These are phyloP conservation scores for Drosophila micromelanica DNA, from an alignment of 1,140 invertebrate genomes.

Conservation along the genomic window DNA sequence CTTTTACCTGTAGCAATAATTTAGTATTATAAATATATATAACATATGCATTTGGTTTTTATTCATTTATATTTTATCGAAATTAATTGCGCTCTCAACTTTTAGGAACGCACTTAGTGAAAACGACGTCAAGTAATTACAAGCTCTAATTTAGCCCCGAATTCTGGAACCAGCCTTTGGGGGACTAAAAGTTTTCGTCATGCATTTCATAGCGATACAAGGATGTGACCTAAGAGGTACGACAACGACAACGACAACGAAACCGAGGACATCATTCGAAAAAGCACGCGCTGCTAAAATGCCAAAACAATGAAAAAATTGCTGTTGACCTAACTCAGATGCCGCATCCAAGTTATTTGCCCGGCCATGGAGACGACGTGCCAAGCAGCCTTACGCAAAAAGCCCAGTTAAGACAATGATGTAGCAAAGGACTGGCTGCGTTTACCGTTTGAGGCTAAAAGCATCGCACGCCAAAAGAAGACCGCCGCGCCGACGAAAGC, in stretches of 20 bases:
- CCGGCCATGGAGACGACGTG: constrained; percentile 10
- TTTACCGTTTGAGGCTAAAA: constrained; percentile 73
- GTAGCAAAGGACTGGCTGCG: constrained; percentile 38
- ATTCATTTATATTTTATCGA: too few species aligned
- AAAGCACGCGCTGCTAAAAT: constrained; percentile 63
- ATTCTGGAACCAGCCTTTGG: constrained; percentile 19
- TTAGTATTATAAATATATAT: too few species aligned
- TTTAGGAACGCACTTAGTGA: constrained; percentile 1
- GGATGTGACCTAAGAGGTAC: constrained; percentile 34
- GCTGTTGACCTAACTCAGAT: constrained; percentile 68
- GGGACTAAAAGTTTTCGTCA: constrained; percentile 52
- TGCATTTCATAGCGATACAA: constrained; percentile 24
- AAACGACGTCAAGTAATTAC: constrained; percentile 51
- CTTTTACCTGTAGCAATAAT: too few species aligned
- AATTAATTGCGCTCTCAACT: constrained; percentile 6
- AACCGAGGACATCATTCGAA: constrained; percentile 54
- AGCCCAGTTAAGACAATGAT: constrained; percentile 61
- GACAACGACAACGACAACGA: constrained; percentile 4
- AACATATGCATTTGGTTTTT: too few species aligned
- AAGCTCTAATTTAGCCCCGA: constrained; percentile 58
- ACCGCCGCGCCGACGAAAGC: constrained; percentile 33
- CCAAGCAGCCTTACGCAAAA: constrained; percentile 7
- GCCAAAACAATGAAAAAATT: constrained; percentile 73
- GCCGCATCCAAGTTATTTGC: constrained; percentile 23
- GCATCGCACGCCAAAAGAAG: constrained; percentile 49